Conservation (phyloP, 2,113 vertebrate species). For the Rhea pennata region DNA sequence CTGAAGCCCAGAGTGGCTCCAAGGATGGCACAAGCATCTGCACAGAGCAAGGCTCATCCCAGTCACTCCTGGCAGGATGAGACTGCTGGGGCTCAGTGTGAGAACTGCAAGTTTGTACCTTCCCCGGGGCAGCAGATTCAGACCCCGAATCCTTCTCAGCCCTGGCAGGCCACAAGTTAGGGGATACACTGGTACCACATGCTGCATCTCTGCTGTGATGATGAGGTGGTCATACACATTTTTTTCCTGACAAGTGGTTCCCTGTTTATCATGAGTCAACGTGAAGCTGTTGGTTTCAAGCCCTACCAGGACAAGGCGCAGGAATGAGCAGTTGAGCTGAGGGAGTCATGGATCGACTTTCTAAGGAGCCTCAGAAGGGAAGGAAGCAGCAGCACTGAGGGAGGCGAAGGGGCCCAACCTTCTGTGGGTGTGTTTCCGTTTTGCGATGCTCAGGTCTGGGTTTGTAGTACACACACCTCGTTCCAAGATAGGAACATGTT, state of each 20-base stretch:
- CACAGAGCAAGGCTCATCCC: not conserved
- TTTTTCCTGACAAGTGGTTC: not conserved
- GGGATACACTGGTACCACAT: rapidly evolving
- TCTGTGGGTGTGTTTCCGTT: not conserved
- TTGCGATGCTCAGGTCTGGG: not conserved
- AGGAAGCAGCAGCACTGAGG: not conserved
- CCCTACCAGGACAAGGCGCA: not conserved
- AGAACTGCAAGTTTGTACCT: not conserved
- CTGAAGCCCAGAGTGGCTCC: not conserved
- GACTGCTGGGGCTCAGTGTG: not conserved
- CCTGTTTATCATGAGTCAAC: not conserved
- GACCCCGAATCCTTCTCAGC: not conserved
- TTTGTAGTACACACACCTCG: not conserved
- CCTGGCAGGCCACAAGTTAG: not conserved
- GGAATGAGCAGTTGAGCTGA: not conserved
- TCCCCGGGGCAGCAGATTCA: not conserved
- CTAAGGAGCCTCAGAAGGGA: not conserved
- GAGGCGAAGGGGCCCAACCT: not conserved
- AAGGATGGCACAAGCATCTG: not conserved
- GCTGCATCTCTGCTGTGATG: not conserved
- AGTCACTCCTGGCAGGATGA: not conserved
- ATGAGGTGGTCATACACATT: not conserved
- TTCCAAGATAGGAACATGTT: not conserved
- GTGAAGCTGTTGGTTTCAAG: not conserved
- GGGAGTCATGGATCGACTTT: not conserved